A percentile compares a stretch with the other conserved stretches of the same genome.
Evolutionary conservation across 2,797 vertebrate species (phyloP).

Genomic region (Clarias pachynema): DNA sequence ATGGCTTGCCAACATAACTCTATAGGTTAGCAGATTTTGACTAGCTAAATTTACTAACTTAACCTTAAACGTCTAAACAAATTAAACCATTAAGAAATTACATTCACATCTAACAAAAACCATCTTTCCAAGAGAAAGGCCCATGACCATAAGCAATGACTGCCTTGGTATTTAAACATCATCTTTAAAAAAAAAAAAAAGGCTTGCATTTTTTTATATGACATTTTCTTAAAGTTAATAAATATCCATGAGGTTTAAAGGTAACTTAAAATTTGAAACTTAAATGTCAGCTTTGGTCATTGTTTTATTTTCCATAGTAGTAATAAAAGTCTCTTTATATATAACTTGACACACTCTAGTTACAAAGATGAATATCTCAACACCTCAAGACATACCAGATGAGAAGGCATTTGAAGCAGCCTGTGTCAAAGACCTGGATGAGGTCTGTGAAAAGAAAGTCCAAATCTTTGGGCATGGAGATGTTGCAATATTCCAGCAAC

Average conservation of each 20-base stretch:
- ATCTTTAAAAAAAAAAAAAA: not conserved
- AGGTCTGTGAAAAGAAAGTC: conserved; percentile 65
- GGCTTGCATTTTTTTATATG: not conserved
- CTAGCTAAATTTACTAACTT: conserved; percentile 1
- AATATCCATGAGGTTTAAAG: conserved; percentile 48
- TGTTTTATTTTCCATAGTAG: conserved; percentile 59
- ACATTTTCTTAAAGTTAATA: not conserved
- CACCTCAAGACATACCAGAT: conserved; percentile 70
- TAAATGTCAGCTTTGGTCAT: conserved; percentile 21
- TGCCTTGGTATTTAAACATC: conserved; percentile 25
- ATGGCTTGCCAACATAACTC: conserved; percentile 25
- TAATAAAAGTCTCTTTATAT: conserved; percentile 74
- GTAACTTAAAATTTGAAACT: conserved; percentile 49
- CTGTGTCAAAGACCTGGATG: conserved; percentile 66
- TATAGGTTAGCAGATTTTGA: conserved; percentile 5
- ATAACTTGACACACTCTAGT: conserved; percentile 76
- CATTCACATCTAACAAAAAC: conserved; percentile 48
- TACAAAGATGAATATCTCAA: conserved; percentile 72
- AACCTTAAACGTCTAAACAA: conserved; percentile 22
- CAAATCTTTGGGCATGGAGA: conserved; percentile 40
- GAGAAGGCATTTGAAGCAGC: conserved; percentile 70
- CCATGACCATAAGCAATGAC: conserved; percentile 25
- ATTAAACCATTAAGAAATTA: conserved; percentile 36
- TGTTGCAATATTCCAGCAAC: conserved; percentile 61
- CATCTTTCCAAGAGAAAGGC: conserved; percentile 19